Evolutionary conservation across 2,113 vertebrate genomes (phyloP).

Genomic region (Zosterops hypoxanthus): DNA sequence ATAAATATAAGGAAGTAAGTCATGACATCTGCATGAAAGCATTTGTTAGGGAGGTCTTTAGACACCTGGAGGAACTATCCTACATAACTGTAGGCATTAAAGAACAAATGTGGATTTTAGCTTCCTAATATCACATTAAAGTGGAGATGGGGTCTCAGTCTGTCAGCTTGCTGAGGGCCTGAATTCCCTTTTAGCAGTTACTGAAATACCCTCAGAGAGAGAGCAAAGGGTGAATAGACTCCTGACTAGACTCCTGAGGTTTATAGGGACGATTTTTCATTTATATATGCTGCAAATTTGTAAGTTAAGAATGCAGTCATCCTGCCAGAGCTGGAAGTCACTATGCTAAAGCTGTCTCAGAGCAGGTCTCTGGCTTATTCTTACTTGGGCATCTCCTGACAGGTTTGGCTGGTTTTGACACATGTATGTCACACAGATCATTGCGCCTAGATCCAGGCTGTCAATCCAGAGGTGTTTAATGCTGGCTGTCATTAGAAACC

Average conservation of each 20-base stretch:
- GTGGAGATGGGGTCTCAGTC: not conserved
- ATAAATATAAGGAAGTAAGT: not conserved
- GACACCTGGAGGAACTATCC: not conserved
- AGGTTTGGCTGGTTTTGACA: not conserved
- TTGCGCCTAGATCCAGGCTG: not conserved
- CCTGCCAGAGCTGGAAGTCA: not conserved
- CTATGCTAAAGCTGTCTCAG: not conserved
- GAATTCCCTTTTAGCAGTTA: not conserved
- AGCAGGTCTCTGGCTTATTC: not conserved
- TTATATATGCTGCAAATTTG: not conserved
- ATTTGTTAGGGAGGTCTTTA: not conserved
- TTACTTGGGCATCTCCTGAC: not conserved
- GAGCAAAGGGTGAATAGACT: not conserved
- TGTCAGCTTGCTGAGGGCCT: not conserved
- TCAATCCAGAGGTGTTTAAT: not conserved
- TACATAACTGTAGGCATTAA: not conserved
- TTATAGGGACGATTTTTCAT: not conserved
- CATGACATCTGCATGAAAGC: not conserved
- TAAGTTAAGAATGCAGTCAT: not conserved
- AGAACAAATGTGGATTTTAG: not conserved
- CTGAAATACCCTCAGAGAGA: not conserved
- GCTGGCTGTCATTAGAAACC: not conserved
- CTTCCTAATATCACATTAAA: not conserved
- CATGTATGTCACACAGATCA: not conserved
- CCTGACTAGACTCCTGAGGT: not conserved